These are phyloP conservation scores for Tetramorium simillimum DNA, from an alignment of 1,140 invertebrate species.

Conservation along the genomic window DNA sequence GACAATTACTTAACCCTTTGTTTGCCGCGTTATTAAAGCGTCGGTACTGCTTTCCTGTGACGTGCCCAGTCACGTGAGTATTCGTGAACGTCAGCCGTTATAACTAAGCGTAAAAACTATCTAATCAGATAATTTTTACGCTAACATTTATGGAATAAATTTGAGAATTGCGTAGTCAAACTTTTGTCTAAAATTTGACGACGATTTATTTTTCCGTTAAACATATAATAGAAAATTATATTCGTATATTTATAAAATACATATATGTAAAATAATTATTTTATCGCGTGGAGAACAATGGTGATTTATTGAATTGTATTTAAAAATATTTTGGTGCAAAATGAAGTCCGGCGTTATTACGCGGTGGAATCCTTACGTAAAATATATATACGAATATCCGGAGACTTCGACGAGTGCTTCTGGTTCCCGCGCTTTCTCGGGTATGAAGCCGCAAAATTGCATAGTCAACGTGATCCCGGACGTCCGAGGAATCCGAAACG, in stretches of 20 bases:
- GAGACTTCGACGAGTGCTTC: slow-evolving; percentile 68
- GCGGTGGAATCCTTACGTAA: slow-evolving; percentile 49
- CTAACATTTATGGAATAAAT: background rate
- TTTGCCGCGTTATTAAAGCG: slow-evolving; percentile 35
- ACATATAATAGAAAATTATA: background rate
- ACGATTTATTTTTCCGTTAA: background rate
- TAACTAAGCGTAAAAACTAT: too few relatives aligned
- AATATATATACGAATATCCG: slow-evolving; percentile 70
- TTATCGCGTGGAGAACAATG: background rate
- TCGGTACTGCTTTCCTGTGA: background rate
- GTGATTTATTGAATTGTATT: background rate
- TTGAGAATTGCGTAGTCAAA: background rate
- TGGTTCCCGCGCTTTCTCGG: slow-evolving; percentile 64
- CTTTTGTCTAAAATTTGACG: background rate
- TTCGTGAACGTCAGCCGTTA: background rate
- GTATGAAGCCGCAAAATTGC: slow-evolving; percentile 75
- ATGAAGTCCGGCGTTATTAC: slow-evolving; percentile 55
- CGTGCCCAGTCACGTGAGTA: background rate
- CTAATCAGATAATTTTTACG: background rate
- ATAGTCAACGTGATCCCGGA: slow-evolving; percentile 71
- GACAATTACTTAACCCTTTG: slow-evolving; percentile 47
- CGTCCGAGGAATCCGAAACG: slow-evolving; percentile 74
- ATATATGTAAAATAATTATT: background rate
- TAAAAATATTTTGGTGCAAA: background rate
- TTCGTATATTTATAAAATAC: background rate